These are phyloP conservation scores for Fragum fragum DNA, from an alignment of 2,888 invertebrate species.

Conservation along the genomic window DNA sequence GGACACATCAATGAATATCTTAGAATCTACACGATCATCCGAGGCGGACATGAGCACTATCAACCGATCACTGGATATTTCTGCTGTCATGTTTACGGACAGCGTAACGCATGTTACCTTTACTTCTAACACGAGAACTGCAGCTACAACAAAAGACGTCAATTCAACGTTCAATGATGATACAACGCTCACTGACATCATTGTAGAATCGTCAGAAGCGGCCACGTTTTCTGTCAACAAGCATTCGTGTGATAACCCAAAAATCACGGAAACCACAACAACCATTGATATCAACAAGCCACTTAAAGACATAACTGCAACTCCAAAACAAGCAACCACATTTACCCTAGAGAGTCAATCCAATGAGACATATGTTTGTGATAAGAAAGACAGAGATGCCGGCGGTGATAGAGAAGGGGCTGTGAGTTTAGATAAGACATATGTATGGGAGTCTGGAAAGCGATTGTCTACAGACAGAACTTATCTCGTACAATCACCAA, in stretches of 20 bases:
- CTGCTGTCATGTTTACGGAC: slow-evolving; percentile 1
- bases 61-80: slow-evolving; percentile 22
- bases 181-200: neutral
- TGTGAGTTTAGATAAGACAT: slow-evolving; percentile 7
- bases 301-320: neutral
- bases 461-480: slow-evolving; percentile 7
- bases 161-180: neutral
- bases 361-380: slow-evolving; percentile 8
- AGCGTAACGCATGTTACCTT: neutral
- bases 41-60: slow-evolving; percentile 16
- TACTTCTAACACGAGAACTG: neutral
- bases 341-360: neutral
- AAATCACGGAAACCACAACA: neutral
- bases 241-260: neutral
- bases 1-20: neutral
- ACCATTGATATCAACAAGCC: neutral
- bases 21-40: slow-evolving; percentile 8
- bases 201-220: neutral
- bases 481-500: neutral
- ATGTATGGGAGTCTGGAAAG: neutral
- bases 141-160: neutral
- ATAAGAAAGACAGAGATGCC: neutral
- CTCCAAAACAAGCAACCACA: neutral
- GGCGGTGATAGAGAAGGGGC: neutral
- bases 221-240: neutral